Percentiles rank a stretch among this genome's conserved stretches.
Evolutionary conservation across 2,797 vertebrate species (phyloP).

Genomic region (Ptychadena robeensis): DNA sequence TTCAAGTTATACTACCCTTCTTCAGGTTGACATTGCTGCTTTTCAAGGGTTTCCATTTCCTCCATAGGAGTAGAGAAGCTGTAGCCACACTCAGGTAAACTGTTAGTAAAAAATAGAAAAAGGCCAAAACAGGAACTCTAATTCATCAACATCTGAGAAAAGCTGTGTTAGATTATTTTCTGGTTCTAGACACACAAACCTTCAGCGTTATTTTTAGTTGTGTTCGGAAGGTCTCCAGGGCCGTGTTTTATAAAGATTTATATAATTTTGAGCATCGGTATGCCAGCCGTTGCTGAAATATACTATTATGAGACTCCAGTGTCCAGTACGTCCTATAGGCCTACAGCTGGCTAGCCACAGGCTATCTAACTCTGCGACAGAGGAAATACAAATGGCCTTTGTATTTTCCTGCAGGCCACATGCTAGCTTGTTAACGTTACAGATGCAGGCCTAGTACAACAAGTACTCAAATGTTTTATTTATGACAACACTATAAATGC

Average conservation of each 20-base stretch:
- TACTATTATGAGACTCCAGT: background rate
- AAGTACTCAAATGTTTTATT: constrained; percentile 45
- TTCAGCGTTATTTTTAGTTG: background rate
- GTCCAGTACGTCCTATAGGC: background rate
- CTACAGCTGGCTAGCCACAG: background rate
- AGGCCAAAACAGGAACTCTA: no score
- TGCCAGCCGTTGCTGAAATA: background rate
- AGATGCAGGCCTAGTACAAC: background rate
- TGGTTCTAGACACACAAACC: no score
- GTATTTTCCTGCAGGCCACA: constrained; percentile 38
- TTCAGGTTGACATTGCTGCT: no score
- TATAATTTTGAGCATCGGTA: background rate
- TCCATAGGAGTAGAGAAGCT: no score
- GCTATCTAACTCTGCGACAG: background rate
- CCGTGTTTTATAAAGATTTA: background rate
- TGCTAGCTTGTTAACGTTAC: constrained; percentile 13
- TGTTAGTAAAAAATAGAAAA: no score
- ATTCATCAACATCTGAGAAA: no score
- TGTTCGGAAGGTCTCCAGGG: background rate
- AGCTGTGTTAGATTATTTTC: no score
- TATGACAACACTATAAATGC: constrained; percentile 44
- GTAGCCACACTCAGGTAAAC: no score
- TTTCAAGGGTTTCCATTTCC: no score
- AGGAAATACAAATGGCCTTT: background rate
- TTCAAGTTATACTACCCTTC: no score